Evolutionary conservation across 2,888 invertebrate genomes (phyloP).

Genomic region (Seira musarum): DNA sequence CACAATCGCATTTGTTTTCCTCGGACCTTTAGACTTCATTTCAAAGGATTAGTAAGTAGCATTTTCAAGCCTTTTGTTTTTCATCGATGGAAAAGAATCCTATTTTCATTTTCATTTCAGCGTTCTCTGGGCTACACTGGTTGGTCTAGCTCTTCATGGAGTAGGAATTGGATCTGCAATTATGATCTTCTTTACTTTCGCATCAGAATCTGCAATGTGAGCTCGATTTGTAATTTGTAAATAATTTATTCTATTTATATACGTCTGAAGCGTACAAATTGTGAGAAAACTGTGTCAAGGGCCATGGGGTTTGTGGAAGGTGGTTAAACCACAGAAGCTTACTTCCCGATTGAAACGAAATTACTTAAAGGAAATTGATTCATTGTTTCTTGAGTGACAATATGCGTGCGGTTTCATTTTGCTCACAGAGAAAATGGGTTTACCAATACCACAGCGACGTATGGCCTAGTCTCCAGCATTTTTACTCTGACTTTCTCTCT

Average conservation of each 20-base stretch:
- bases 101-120: slow-evolving; percentile 39
- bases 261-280: too few relatives aligned
- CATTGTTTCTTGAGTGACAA: slow-evolving; percentile 15
- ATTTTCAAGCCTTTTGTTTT: not conserved
- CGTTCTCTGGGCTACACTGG: slow-evolving; percentile 51
- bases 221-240: not conserved
- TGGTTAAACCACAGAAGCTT: not conserved
- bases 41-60: slow-evolving; percentile 49
- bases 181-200: slow-evolving; percentile 57
- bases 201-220: slow-evolving; percentile 59
- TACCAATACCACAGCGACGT: slow-evolving; percentile 54
- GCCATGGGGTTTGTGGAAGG: not conserved
- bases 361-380: slow-evolving; percentile 27
- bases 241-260: not conserved
- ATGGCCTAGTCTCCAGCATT: slow-evolving; percentile 57
- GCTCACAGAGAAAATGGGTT: slow-evolving; percentile 51
- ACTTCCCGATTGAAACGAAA: not conserved
- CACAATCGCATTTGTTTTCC: slow-evolving; percentile 51
- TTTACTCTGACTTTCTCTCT: slow-evolving; percentile 64
- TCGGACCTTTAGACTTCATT: slow-evolving; percentile 62
- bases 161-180: slow-evolving; percentile 64
- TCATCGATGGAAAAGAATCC: not conserved
- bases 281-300: too few relatives aligned
- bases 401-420: too few relatives aligned
- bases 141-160: slow-evolving; percentile 60